Evolutionary conservation across 2,797 vertebrate genomes (phyloP).

Genomic region (Falco columbarius): DNA sequence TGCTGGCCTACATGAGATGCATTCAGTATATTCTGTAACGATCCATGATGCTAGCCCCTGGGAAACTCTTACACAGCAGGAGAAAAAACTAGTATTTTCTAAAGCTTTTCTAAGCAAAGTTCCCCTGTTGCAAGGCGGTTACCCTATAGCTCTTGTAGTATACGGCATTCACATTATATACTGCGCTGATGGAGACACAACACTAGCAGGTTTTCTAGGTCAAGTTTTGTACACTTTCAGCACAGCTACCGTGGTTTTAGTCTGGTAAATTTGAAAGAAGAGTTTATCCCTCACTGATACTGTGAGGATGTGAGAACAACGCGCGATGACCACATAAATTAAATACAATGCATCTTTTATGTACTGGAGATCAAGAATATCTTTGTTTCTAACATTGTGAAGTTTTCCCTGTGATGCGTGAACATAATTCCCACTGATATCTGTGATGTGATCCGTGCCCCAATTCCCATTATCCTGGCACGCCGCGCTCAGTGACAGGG

Average conservation of each 20-base stretch:
- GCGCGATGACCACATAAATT: not conserved
- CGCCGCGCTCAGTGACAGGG: not conserved
- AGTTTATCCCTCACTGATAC: not conserved
- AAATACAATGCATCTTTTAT: not conserved
- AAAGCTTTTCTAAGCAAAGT: not conserved
- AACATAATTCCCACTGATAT: constrained; percentile 9
- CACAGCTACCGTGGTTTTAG: not conserved
- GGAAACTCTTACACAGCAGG: not conserved
- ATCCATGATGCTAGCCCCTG: not conserved
- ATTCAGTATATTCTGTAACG: not conserved
- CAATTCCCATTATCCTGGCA: constrained; percentile 24
- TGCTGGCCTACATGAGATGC: not conserved
- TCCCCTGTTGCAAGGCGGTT: not conserved
- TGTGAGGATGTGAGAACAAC: not conserved
- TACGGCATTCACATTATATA: not conserved
- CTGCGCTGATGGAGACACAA: not conserved
- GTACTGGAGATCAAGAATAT: not conserved
- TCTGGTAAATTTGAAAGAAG: not conserved
- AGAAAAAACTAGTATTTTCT: not conserved
- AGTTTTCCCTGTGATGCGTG: not conserved
- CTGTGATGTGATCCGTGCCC: not conserved
- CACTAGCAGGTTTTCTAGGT: not conserved
- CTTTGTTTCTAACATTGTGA: not conserved
- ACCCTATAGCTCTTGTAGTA: not conserved
- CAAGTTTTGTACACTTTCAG: not conserved